Base-by-base conservation (phyloP, 2,797 vertebrate species). In the Eutrigla gurnardus region DNA sequence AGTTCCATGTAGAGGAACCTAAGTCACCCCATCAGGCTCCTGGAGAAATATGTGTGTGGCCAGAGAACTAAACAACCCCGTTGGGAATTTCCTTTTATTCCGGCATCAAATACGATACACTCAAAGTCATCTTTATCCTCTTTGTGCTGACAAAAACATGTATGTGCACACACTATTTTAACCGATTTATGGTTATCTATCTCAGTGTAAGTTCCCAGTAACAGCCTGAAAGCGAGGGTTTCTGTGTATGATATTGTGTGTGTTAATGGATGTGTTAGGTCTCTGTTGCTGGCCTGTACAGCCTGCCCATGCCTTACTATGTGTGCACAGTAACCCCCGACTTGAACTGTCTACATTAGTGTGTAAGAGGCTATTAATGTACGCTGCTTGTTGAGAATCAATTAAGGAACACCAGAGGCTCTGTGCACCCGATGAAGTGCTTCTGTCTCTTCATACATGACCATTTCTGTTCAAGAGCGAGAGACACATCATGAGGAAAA, bases 1-100 rank as follows among this genome's bases (percentile, higher is more conserved):
- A 88, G 25, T 91, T 92, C 76, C 77, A 88, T 72, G 72, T 78
- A 80, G 86, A 89, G 57, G 82, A 88, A 83, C 75, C 85, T 85
- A 91, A 89, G 58, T 85, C 77, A 77, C 6, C 9, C 66, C 45
- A 37, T 55, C 77, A 65, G 59, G 33, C 74, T 73, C 61, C 70
- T 75, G 14, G 35, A 75, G 45, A 73, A 45, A 61, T 73, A 33
- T 77, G 17, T 75, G n/a, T 36, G 43, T 76, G 17, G 14, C 10
- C 46, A 7, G 35, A 43, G 33, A 53, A 62, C 35, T 0, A 46
- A 63, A 66, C 15, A 35, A 32, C 17, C 12, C 3, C 14, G 14
- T 1, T 5, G 25, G n/a, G 13, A 46, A 36, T 17, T 0, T 15
- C 5, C 8, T 40, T 15, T 62, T 40, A 8, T 52, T 57, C 37